Base-by-base conservation (phyloP, 2,888 invertebrate species). In the Watsonalla binaria region DNA sequence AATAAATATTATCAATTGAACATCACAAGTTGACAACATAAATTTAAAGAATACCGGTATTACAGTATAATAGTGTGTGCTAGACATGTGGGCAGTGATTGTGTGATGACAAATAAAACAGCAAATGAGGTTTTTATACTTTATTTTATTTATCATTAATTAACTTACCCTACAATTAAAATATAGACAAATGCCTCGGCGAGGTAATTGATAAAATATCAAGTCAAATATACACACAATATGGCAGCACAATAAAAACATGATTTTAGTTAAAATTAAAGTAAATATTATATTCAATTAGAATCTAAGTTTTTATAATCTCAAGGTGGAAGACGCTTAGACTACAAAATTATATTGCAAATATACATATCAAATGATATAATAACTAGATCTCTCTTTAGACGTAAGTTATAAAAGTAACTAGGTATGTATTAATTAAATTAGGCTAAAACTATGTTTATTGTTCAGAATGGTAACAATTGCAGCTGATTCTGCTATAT, bases 311-410 rank as follows among this genome's bases (percentile, higher is more conserved):
- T 47, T 35, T 24, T 52, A 54, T 54, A 56, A 51, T 54, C 39
- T 63, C 55, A 52, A 51, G 58, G 35, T 72, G 74, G 74, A 74
- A 74, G 74, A 74, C 76, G 61, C 58, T 15, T 59, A 62, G 70
- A 74, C 70, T 69, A 63, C 65, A 52, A 59, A 59, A 57, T 42
- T 58, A 54, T 51, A 57, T 56, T 46, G 60, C 55, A 55, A 59
- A 63, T 56, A 54, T 53, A 57, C 51, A 45, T 14, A 57, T 60
- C 60, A 59, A 60, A 59, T 58, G 55, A 54, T 54, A 51, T 11
- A 52, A 51, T 13, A 56, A 24, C 24, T 24, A 24, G 24, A 24
- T 24, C 24, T 24, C 24, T 24, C 24, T 24, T 24, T 24, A 4
- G 24, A 24, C 24, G 4, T 24, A 24, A 24, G 24, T 24, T 24